phyloP scores from a whole-genome alignment of 2,797 vertebrate genomes.

The Silurus lanzhouensis region DNA sequence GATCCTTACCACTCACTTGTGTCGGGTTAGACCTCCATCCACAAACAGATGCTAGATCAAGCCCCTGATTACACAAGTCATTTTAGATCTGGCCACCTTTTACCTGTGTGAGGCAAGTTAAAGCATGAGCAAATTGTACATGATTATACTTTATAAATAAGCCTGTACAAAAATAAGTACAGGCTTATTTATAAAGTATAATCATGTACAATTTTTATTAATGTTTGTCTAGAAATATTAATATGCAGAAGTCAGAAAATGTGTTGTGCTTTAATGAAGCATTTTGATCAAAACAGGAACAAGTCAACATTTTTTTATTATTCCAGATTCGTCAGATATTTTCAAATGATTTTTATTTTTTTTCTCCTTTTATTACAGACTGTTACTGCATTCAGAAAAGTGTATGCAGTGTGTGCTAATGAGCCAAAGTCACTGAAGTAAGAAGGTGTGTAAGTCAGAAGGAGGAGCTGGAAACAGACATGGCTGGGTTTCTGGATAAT shows the following conservation, averaged over 20 bases:
- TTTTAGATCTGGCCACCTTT: not conserved
- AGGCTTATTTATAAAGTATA: not conserved
- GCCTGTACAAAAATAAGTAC: not conserved
- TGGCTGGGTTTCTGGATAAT: conserved; percentile 91
- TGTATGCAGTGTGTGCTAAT: not conserved
- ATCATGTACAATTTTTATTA: no score
- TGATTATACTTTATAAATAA: not conserved
- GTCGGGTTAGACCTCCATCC: no score
- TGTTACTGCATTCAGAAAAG: not conserved
- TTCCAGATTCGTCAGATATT: not conserved
- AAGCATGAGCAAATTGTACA: not conserved
- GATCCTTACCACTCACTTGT: no score
- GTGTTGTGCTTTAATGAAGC: not conserved
- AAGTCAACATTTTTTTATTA: not conserved
- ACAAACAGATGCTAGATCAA: no score
- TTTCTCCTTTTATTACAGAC: not conserved
- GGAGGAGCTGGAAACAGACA: conserved; percentile 46
- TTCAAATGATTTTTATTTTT: not conserved
- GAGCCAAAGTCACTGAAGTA: not conserved
- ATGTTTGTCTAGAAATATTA: not conserved
- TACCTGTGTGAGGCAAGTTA: not conserved
- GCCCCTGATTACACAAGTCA: not conserved
- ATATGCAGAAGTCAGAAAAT: not conserved
- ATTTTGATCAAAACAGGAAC: not conserved
- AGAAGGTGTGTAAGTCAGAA: not conserved